A percentile compares a stretch with the other conserved stretches of the same genome.
Evolutionary conservation across 2,797 vertebrate genomes (phyloP).

Genomic region (Petrocephalus sullivani): DNA sequence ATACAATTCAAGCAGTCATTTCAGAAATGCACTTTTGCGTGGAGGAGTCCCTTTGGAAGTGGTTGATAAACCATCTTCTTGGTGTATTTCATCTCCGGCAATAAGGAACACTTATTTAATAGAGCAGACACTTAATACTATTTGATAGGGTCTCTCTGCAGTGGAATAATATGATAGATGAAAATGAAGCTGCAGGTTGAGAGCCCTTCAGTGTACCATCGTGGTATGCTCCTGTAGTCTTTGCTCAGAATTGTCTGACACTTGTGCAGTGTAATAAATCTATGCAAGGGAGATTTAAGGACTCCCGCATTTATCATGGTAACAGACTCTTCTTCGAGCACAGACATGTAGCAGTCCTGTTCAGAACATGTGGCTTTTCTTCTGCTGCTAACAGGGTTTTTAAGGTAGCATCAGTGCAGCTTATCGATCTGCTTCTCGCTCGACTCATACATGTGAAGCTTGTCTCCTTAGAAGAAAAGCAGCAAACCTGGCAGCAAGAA

Average conservation of each 20-base stretch:
- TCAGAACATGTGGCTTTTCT: background rate
- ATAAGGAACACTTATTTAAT: background rate
- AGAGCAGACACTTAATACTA: background rate
- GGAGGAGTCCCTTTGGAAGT: background rate
- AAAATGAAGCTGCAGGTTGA: background rate
- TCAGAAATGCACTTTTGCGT: background rate
- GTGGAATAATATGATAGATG: background rate
- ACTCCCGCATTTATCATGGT: background rate
- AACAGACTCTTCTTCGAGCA: conserved; percentile 23
- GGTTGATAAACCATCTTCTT: background rate
- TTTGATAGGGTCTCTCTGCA: background rate
- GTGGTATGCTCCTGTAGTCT: background rate
- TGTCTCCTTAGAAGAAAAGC: conserved; percentile 32
- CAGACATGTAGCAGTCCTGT: background rate
- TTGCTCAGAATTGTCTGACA: background rate
- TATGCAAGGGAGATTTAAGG: background rate
- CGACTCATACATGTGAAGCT: background rate
- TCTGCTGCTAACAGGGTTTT: background rate
- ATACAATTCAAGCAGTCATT: background rate
- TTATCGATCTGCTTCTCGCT: background rate
- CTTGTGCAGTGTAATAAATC: too few relatives aligned
- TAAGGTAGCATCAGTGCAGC: background rate
- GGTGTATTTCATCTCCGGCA: background rate
- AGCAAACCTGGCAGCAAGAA: conserved; percentile 30
- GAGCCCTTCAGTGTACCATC: background rate